Evolutionary conservation across 1,140 invertebrate genomes (phyloP).

Genomic region (Scaptomyza pallida): DNA sequence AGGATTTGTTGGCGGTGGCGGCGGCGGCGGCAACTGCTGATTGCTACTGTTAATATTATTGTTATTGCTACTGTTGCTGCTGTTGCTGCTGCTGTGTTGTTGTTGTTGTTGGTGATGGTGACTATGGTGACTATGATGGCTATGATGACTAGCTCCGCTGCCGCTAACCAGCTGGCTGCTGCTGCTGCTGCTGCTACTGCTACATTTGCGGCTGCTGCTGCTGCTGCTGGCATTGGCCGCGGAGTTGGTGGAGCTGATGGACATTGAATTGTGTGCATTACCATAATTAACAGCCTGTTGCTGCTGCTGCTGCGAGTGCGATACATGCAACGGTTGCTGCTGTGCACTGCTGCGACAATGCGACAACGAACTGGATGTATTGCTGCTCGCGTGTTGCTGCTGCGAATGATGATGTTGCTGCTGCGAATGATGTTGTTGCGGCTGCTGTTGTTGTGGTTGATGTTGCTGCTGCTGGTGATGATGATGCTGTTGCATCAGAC

Average conservation of each 20-base stretch:
- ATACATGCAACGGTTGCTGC: slow-evolving; percentile 44
- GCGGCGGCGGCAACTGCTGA: slow-evolving; percentile 10
- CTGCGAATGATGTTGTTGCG: slow-evolving; percentile 28
- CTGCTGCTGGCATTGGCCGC: slow-evolving; percentile 30
- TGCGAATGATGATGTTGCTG: no score
- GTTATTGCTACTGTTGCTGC: slow-evolving; percentile 17
- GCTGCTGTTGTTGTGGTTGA: slow-evolving; percentile 54
- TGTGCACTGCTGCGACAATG: slow-evolving; percentile 54
- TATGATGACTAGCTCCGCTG: slow-evolving; percentile 47
- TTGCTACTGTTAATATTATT: slow-evolving; percentile 6
- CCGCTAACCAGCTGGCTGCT: slow-evolving; percentile 52
- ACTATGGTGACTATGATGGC: slow-evolving; percentile 50
- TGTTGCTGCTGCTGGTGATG: slow-evolving; percentile 53
- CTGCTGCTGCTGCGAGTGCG: slow-evolving; percentile 47
- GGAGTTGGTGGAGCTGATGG: slow-evolving; percentile 21
- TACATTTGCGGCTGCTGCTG: slow-evolving; percentile 69
- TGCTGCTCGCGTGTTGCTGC: slow-evolving; percentile 59
- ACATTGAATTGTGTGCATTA: slow-evolving; percentile 63
- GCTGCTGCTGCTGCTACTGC: slow-evolving; percentile 39
- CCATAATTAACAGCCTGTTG: slow-evolving; percentile 72
- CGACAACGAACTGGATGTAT: slow-evolving; percentile 45
- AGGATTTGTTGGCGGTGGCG: not conserved
- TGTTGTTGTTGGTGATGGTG: slow-evolving; percentile 1
- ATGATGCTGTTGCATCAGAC: slow-evolving; percentile 45
- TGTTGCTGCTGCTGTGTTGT: slow-evolving; percentile 22